Evolutionary conservation across 2,888 invertebrate species (phyloP), one percentile per base, ranked within the genome.

Genomic region (Melanchra persicariae): DNA sequence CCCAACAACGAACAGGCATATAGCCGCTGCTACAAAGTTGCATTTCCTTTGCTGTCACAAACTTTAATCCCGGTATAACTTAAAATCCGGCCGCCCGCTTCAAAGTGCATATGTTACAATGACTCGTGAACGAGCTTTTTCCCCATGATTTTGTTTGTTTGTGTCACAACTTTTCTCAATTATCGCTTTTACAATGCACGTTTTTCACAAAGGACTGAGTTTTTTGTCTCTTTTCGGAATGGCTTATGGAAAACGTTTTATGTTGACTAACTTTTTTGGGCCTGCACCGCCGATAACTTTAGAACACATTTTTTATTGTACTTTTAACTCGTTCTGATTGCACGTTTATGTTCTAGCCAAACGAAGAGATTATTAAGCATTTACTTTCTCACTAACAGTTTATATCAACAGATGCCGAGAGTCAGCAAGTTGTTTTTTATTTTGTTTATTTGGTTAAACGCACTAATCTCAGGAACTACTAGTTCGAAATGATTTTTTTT

Each of bases 11-110:
- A 43, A 49, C 45, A 74, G 2, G 15, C 55, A 12, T 49, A 24
- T 37, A 68, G 22, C 22, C 0, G 30, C 19, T 73, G 63, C 52
- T 61, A 74, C 47, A 55, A 66, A 78, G 51, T 64, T 58, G 45
- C 40, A 68, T 52, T 64, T 68, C 47, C 52, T 49, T 12, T 64
- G 60, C 26, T 64, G 34, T 60, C 61, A 57, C 9, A 34, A 61
- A 52, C 12, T 75, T 58, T 58, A 62, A 60, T 64, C 34, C 40
- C 59, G 12, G 45, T 57, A 34, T 62, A 43, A 57, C 40, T 26
- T 57, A 12, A 34, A 52, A 51, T 26, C 49, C 54, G 47, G 12
- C 63, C 30, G 49, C 9, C 24, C 15, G 26, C 37, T 74, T 43
- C 26, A 58, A 61, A 37, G n/a, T n/a, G n/a, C n/a, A n/a, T 9